Evolutionary conservation across 2,113 vertebrate species (phyloP), one percentile per base, ranked within the genome.

Genomic region (Pluvialis apricaria): DNA sequence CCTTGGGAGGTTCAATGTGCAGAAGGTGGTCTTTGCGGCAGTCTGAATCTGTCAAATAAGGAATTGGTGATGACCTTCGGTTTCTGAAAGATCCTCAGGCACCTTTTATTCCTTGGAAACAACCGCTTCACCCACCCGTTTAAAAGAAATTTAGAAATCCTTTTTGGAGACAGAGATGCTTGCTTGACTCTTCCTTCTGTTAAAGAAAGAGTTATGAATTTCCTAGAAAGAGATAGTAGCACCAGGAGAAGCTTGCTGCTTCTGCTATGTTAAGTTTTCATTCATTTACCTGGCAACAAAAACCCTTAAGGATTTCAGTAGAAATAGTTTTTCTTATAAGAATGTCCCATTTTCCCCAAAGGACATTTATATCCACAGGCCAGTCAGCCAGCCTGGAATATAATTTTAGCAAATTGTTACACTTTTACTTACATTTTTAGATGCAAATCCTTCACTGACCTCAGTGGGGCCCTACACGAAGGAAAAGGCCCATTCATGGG

Each of bases 371-470:
- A 92, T 80, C 52, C 16, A 61, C 29, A 86, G 54, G 18, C 44
- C 68, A 47, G 3, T 55, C 29, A 81, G 22, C 19, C 64, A 68
- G 22, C n/a, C 49, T 2, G 0, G 18, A 79, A 52, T 64, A 47
- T 17, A 49, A 78, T 69, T 88, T 82, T 86, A 82, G 34, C 44
- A 83, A 90, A 83, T 73, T 52, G 10, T 92, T 82, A 77, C 28
- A 44, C 29, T 80, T 79, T 80, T 75, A 29, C 3, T 5, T 88
- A 38, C 73, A 11, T 42, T 95, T 91, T 70, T 20, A 86, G 55
- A 55, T 6, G 1, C 13, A 86, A 88, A 91, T 78, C 13, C 20
- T 88, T 90, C 38, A 7, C 36, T 83, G 72, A 78, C 32, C 25
- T 44, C 29, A 42, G 38, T 62, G 38, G 28, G 16, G 13, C 81